Evolutionary conservation across 2,888 invertebrate genomes (phyloP), one percentile per base, ranked within the genome.

Genomic region (Cephus rjabovi): DNA sequence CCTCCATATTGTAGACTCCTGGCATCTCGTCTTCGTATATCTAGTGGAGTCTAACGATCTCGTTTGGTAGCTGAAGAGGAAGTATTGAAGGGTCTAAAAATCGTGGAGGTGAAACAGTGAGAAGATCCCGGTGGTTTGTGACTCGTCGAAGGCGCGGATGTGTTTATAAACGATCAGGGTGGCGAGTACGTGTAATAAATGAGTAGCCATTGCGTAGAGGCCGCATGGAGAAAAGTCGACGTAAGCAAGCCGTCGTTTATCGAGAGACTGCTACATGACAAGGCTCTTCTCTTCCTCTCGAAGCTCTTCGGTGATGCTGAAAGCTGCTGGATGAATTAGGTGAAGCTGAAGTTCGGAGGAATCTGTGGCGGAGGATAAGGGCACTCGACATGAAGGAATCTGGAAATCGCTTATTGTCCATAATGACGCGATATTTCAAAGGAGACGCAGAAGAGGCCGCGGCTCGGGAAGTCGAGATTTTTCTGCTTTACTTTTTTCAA

Each of bases 391-490:
- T 9, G 34, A 11, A 71, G 34, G 71, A 71, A 71, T 71, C 31
- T 33, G 33, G 9, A 31, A 71, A 71, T 71, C 71, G 71, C 71
- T 71, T 71, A 71, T 71, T 71, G 71, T 71, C 31, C 31, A 71
- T 71, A 71, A 71, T 71, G 71, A 71, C 71, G 31, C 71, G 71
- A 71, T 71, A 71, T 71, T 71, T 71, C 71, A 71, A 34, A 56
- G 56, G 56, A 56, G 56, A 56, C 56, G 23, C 37, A 4, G 34
- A 34, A 23, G 15, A 56, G 9, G 56, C 56, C 15, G 56, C 23
- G 9, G 9, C 56, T 56, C 56, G 56, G 56, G 56, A 56, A 56
- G 56, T 56, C 9, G 9, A 56, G 56, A 56, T 56, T 56, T 56
- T 56, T 56, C 56, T 56, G 56, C 23, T 56, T 56, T 56, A 56